A percentile compares a stretch with the other conserved stretches of the same genome.
phyloP scores from a whole-genome alignment of 2,888 invertebrate genomes.

The Drosophila buzzatii region DNA sequence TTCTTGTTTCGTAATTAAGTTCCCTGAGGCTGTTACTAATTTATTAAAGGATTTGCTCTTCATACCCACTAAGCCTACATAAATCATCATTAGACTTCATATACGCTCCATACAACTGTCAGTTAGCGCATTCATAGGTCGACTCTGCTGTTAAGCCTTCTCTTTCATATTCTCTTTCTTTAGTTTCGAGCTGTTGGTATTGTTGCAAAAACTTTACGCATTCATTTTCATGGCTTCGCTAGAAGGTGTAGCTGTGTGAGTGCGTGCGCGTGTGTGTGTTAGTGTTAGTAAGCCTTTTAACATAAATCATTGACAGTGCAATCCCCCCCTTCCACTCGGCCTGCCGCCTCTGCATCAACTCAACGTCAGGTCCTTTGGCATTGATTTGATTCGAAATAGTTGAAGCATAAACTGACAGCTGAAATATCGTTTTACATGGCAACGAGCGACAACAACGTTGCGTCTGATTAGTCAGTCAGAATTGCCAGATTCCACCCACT shows the following conservation, averaged over 20 bases:
- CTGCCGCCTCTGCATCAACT: neutral
- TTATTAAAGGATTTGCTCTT: neutral
- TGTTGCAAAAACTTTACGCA: conserved; percentile 33
- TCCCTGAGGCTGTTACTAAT: neutral
- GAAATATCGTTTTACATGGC: conserved; percentile 77
- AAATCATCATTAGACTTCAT: neutral
- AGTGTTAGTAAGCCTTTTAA: conserved; percentile 63
- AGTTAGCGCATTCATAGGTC: conserved; percentile 21
- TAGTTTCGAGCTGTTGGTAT: conserved; percentile 28
- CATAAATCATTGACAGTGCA: conserved; percentile 70
- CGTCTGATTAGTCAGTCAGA: conserved; percentile 72
- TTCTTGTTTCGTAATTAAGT: neutral
- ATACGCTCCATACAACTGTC: neutral
- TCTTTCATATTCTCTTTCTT: conserved; percentile 15
- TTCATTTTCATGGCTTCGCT: conserved; percentile 43
- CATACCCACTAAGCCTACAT: neutral
- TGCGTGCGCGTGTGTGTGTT: conserved; percentile 8
- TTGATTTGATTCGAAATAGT: conserved; percentile 78
- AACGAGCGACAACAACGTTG: conserved; percentile 58
- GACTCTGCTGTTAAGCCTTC: neutral
- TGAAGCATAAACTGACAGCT: conserved; percentile 78
- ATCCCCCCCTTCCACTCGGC: neutral
- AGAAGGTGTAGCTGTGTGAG: conserved; percentile 40
- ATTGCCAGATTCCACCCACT: conserved; percentile 35
- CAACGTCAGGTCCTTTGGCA: conserved; percentile 59